Base-by-base conservation (phyloP, 2,888 invertebrate species). In the Hypselothyrea guttata region DNA sequence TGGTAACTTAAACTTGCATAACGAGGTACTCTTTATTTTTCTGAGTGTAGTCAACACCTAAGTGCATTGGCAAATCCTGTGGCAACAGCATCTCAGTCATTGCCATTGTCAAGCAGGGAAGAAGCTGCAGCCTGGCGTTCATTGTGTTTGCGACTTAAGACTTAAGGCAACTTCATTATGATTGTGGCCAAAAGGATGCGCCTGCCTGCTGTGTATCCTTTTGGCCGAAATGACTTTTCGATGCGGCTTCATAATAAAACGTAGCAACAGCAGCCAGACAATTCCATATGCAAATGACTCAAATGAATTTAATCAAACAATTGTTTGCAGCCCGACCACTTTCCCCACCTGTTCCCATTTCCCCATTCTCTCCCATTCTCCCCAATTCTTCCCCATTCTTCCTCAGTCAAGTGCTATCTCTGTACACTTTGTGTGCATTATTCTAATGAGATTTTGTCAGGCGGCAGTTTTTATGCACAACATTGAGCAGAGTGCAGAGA, bases 301-400 rank as follows among this genome's bases (percentile, higher is more conserved):
- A 64, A 79, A 82, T 82, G 85, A 79, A 84, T 81, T 81, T 84
- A 83, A 84, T 79, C 79, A 84, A 22, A 83, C 83, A 84, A 79
- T 82, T 78, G 82, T 22, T 22, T 15, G n/a, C n/a, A n/a, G n/a
- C n/a, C n/a, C n/a, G n/a, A n/a, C n/a, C n/a, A n/a, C n/a, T 67
- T 53, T 65, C 54, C 0, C 11, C 31, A 31, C 1, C 45, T 8
- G n/a, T 7, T 13, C 9, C 38, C 15, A 22, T 31, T 47, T 45
- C 56, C 37, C 7, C 22, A 5, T 8, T 33, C 37, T 12, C 46
- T 15, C 28, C 1, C 11, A 5, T 5, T 3, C 27, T 44, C 51
- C n/a, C 38, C 34, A 34, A 34, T 34, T 53, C 8, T 9, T 22
- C 5, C 34, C 11, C 11, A 11, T 13, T 11, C 7, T 28, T 4